Evolutionary conservation across 2,888 invertebrate species (phyloP).

Genomic region (Antheraea assamensis): DNA sequence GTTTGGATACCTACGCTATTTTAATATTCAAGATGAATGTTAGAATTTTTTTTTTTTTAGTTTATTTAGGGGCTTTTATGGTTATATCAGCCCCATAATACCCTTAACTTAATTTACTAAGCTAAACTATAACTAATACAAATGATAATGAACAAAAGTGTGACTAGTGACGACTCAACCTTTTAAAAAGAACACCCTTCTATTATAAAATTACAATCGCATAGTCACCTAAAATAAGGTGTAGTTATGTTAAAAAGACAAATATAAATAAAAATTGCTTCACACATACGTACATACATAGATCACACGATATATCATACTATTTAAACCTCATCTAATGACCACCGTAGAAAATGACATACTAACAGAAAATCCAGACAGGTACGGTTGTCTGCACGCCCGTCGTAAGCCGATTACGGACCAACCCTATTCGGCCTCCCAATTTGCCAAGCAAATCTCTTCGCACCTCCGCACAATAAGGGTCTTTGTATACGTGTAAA

Average conservation of each 20-base stretch:
- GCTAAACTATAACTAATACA: too few species aligned
- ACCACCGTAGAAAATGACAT: conserved; percentile 17
- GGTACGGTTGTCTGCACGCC: conserved; percentile 11
- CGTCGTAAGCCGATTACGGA: conserved; percentile 62
- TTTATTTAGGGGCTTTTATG: too few species aligned
- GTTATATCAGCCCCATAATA: too few species aligned
- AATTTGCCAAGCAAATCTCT: conserved; percentile 68
- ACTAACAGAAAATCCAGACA: conserved; percentile 22
- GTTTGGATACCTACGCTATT: too few species aligned
- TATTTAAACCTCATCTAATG: background rate
- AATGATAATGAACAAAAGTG: too few species aligned
- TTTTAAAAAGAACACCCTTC: too few species aligned
- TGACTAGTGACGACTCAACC: too few species aligned
- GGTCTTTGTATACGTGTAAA: conserved; percentile 53
- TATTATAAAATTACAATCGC: background rate
- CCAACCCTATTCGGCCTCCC: conserved; percentile 48
- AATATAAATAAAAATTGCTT: background rate
- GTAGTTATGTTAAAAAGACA: background rate
- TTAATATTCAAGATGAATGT: too few species aligned
- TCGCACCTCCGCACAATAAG: conserved; percentile 54
- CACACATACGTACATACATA: background rate
- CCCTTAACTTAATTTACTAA: too few species aligned
- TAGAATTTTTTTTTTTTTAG: too few species aligned
- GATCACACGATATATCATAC: background rate
- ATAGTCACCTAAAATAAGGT: background rate